Percentiles rank a stretch among this genome's conserved stretches.
These are phyloP conservation scores for Ibidorhyncha struthersii DNA, from an alignment of 2,113 vertebrate genomes.

Conservation along the genomic window DNA sequence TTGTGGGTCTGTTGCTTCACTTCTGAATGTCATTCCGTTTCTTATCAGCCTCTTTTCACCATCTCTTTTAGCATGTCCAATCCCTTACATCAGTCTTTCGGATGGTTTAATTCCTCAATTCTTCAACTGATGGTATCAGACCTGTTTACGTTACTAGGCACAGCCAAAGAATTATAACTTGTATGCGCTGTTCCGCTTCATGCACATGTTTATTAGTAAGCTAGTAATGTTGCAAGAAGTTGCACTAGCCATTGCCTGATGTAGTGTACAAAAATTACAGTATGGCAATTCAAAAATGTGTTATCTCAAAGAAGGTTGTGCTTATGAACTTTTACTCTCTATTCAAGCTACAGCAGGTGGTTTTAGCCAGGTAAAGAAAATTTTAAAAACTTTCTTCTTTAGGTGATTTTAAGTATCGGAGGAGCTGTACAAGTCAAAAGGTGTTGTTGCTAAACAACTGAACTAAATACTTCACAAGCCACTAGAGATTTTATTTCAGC, in stretches of 20 bases:
- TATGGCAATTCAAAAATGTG: slow-evolving; percentile 40
- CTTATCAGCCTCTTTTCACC: background rate
- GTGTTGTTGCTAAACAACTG: background rate
- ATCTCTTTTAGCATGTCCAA: slow-evolving; percentile 44
- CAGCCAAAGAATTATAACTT: slow-evolving; percentile 48
- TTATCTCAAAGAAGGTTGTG: slow-evolving; percentile 40
- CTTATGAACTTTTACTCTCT: slow-evolving; percentile 10
- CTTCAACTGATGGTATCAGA: slow-evolving; percentile 54
- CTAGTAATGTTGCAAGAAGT: background rate
- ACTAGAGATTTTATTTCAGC: background rate
- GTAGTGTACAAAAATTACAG: slow-evolving; percentile 20
- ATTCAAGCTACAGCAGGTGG: background rate
- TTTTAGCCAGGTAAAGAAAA: background rate
- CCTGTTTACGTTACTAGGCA: slow-evolving; percentile 49
- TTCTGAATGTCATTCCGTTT: background rate
- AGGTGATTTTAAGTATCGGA: background rate
- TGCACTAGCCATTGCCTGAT: slow-evolving; percentile 10
- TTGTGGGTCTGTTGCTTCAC: background rate
- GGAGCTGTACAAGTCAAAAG: slow-evolving; percentile 21
- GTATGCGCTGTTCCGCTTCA: slow-evolving; percentile 7
- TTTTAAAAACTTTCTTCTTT: background rate
- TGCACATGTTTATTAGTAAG: slow-evolving; percentile 62
- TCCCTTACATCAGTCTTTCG: slow-evolving; percentile 52
- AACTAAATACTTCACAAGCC: background rate
- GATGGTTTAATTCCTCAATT: slow-evolving; percentile 52